A percentile compares a stretch with the other conserved stretches of the same genome.
Conservation (phyloP, 2,797 vertebrate genomes). For the Sebastes itinus region DNA sequence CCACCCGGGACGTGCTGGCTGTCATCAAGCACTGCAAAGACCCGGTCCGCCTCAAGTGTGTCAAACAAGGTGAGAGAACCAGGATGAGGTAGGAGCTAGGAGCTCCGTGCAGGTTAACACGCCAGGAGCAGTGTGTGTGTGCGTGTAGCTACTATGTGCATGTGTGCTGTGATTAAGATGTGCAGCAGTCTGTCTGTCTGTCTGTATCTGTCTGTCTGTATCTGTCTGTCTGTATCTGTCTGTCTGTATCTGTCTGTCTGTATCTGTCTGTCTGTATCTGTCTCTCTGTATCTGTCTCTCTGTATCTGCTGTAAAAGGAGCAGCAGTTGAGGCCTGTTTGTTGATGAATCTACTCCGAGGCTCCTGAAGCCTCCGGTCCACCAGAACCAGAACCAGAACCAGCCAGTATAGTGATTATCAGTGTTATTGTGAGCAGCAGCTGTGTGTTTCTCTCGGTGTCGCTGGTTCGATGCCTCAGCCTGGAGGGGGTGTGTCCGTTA, state of each 20-base stretch:
- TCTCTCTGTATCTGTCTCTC: not conserved
- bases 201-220: not conserved
- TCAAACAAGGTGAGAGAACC: constrained; percentile 91
- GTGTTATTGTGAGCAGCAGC: not conserved
- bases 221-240: constrained; percentile 43
- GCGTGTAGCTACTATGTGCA: not conserved
- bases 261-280: constrained; percentile 42
- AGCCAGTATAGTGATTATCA: not conserved
- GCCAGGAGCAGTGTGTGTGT: not conserved
- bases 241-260: not conserved
- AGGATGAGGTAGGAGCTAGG: too few relatives aligned
- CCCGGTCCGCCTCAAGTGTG: constrained; percentile 97
- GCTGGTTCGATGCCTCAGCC: constrained; percentile 63
- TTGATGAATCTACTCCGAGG: constrained; percentile 8
- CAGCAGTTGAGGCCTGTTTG: constrained; percentile 24
- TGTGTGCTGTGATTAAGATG: constrained; percentile 56
- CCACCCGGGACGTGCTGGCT: constrained; percentile 96
- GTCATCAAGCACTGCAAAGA: constrained; percentile 99
- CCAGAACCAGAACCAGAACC: not conserved
- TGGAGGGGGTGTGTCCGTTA: constrained; percentile 77
- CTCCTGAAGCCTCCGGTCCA: constrained; percentile 23
- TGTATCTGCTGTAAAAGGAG: too few relatives aligned
- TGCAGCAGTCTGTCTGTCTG: not conserved
- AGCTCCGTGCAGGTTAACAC: too few relatives aligned
- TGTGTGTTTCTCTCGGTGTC: constrained; percentile 62